Evolutionary conservation across 2,888 invertebrate species (phyloP), one percentile per base, ranked within the genome.

Genomic region (Seira ritae): DNA sequence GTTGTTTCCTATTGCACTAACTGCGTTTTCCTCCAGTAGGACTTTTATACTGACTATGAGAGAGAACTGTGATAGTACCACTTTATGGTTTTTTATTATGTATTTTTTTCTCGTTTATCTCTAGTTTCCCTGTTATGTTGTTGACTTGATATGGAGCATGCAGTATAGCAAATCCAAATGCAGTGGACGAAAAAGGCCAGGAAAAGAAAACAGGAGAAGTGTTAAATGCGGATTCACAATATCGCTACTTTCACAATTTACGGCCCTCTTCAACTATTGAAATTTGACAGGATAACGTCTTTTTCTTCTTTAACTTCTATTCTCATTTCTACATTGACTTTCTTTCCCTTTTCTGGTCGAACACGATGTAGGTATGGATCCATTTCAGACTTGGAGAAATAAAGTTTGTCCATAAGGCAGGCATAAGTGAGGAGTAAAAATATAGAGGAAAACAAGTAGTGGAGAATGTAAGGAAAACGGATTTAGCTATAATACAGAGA

Each of bases 231-330:
- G 76, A 86, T 85, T 73, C 85, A 77, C 80, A 50, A 75, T 74
- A 85, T 85, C 80, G 74, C 79, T 75, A 78, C 31, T 73, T 84
- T 80, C 70, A 83, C 84, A 80, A 87, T 87, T 87, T 87, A 87
- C 87, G 84, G 83, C 75, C 83, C 87, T 79, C 68, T 85, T 84
- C 83, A 68, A 82, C 86, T 78, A 84, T 84, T 85, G 87, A 81
- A 87, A 87, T 81, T 87, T 87, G 83, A 79, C 76, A 79, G 84
- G 84, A 84, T 81, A 84, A 84, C 73, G 83, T 75, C 85, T 81
- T 85, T 84, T 70, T 80, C 50, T 50, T 79, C 37, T 23, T 67
- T 68, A 65, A n/a, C 73, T 72, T 71, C 70, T 73, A 68, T 37
- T 55, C 22, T 6, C n/a, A 42, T 23, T 22, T n/a, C 50, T 66